Conservation (phyloP, 2,113 vertebrate genomes). For the Platichthys stellatus region DNA sequence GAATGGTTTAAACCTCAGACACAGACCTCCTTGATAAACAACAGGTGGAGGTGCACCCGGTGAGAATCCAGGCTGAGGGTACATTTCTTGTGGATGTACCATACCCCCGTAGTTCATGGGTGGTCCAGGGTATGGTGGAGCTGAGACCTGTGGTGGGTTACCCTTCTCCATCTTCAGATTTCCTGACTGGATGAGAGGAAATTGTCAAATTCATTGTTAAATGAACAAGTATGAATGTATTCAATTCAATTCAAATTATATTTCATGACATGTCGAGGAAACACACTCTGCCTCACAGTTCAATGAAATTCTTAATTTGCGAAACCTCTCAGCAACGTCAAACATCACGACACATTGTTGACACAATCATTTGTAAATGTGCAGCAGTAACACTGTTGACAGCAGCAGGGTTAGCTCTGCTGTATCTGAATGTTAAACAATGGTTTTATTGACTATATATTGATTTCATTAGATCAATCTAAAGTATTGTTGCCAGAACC, state of each 20-base stretch:
- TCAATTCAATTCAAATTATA: not conserved
- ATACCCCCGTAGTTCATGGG: slow-evolving; percentile 34
- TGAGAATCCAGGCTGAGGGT: not conserved
- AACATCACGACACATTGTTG: no score
- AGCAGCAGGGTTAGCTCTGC: no score
- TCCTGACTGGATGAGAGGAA: slow-evolving; percentile 4
- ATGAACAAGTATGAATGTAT: no score
- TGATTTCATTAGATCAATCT: no score
- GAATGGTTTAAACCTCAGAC: not conserved
- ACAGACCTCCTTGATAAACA: slow-evolving; percentile 59
- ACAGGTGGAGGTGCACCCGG: slow-evolving; percentile 20
- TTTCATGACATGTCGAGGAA: not conserved
- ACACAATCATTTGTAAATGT: no score
- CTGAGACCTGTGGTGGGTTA: slow-evolving; percentile 19
- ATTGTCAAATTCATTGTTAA: not conserved
- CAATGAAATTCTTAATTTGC: not conserved
- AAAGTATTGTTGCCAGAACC: no score
- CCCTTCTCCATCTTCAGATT: slow-evolving; percentile 68
- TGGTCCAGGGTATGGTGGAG: slow-evolving; percentile 62
- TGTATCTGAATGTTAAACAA: no score
- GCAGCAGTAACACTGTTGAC: no score
- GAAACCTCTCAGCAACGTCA: not conserved
- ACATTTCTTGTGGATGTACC: slow-evolving; percentile 9
- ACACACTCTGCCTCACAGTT: not conserved
- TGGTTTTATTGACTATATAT: no score